A percentile compares a stretch with the other conserved stretches of the same genome.
Conservation (phyloP, 2,113 vertebrate genomes). For the Chamaea fasciata region DNA sequence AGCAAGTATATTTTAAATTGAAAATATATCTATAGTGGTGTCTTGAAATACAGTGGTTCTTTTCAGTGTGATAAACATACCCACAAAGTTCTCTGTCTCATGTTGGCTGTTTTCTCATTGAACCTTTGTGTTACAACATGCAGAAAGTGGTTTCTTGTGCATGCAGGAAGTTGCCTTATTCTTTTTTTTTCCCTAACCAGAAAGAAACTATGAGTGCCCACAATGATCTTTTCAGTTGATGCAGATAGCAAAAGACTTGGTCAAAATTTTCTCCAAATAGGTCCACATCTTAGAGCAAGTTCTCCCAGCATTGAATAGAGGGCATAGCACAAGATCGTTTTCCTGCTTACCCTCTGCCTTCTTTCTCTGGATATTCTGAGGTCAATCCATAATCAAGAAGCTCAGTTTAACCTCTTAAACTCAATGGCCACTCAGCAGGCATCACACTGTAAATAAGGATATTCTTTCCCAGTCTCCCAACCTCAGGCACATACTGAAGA, state of each 20-base stretch:
- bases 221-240: background rate
- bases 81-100: background rate
- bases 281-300: background rate
- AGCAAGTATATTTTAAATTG: background rate
- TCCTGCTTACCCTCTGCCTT: background rate
- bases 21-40: background rate
- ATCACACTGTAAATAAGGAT: background rate
- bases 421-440: background rate
- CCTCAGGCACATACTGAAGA: background rate
- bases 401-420: background rate
- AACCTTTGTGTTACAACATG: background rate
- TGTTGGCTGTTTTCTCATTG: background rate
- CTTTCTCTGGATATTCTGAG: background rate
- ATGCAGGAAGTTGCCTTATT: background rate
- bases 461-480: background rate
- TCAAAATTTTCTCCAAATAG: background rate
- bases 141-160: background rate
- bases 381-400: background rate
- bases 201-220: background rate
- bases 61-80: background rate
- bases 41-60: background rate
- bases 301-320: background rate
- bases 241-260: fast-evolving
- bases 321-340: background rate
- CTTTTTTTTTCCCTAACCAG: background rate